Base-by-base conservation (phyloP, 2,113 vertebrate genomes). In the Ptilonorhynchus violaceus region DNA sequence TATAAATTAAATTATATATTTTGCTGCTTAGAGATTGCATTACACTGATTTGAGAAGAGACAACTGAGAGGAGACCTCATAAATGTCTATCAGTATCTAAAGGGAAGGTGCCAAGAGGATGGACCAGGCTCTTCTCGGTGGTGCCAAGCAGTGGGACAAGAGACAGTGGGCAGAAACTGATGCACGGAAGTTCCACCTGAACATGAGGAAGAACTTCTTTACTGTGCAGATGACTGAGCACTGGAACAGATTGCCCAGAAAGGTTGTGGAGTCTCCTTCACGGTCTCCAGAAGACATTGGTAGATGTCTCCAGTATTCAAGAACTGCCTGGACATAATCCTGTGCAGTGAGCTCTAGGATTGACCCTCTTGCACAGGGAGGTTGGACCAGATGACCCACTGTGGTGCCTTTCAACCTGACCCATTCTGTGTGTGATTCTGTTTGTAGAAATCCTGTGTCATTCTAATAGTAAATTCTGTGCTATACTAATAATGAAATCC, bases 241-340 rank as follows among this genome's bases (percentile, higher is more conserved):
- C 44, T 20, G 44, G 16, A 58, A 33, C 18, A 66, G 59, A 9
- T 2, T 49, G 31, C 2, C 14, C 27, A 27, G 52, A 44, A 23
- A 39, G 2, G 2, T 0, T 67, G 23, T 52, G 28, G 10, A 44
- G 8, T 49, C 6, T 58, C n/a, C n/a, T n/a, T n/a, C n/a, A n/a
- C n/a, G n/a, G n/a, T n/a, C n/a, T n/a, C n/a, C n/a, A n/a, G n/a
- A n/a, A n/a, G n/a, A n/a, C n/a, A n/a, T n/a, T n/a, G n/a, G n/a
- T n/a, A n/a, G n/a, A n/a, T n/a, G n/a, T n/a, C n/a, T n/a, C n/a
- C n/a, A n/a, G n/a, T n/a, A n/a, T n/a, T 81, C 31, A 42, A 31
- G 50, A 72, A 7, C 16, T 31, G 23, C 13, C 21, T 23, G 27
- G 31, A 31, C 31, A 22, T 11, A 58, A 9, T 50, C 10, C 44